phyloP scores from a whole-genome alignment of 2,888 invertebrate genomes.

The Artemia sinica region DNA sequence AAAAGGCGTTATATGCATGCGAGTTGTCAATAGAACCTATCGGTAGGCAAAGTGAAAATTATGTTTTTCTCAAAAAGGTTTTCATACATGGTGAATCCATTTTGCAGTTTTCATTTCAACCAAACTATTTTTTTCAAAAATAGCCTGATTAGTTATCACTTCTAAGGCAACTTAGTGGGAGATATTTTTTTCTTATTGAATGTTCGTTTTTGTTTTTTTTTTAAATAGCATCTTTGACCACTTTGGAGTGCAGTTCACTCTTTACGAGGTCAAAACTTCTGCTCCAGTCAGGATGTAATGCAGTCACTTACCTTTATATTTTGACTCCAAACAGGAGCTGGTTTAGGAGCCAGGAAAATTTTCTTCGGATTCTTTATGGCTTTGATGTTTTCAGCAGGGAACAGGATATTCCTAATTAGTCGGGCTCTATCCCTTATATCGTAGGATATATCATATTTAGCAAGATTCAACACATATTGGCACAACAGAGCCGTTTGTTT shows the following conservation, averaged over 20 bases:
- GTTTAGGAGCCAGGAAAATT: constrained; percentile 79
- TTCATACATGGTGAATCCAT: too few relatives aligned
- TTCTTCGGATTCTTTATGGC: constrained; percentile 52
- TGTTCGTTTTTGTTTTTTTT: not conserved
- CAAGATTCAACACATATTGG: constrained; percentile 81
- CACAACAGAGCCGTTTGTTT: constrained; percentile 68
- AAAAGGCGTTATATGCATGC: too few relatives aligned
- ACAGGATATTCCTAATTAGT: constrained; percentile 62
- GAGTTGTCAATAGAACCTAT: too few relatives aligned
- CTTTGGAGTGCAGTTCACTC: too few relatives aligned
- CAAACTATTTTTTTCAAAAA: not conserved
- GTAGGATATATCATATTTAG: constrained; percentile 91
- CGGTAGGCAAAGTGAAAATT: too few relatives aligned
- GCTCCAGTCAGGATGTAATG: not conserved
- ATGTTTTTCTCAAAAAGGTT: too few relatives aligned
- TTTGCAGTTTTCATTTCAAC: not conserved
- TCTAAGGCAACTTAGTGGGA: not conserved
- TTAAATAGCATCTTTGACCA: too few relatives aligned
- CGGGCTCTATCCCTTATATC: constrained; percentile 90
- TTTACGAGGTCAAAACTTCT: too few relatives aligned
- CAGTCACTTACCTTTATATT: constrained; percentile 46
- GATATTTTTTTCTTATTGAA: not conserved
- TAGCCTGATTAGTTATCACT: not conserved
- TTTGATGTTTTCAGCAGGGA: constrained; percentile 40
- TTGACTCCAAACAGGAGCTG: constrained; percentile 78